phyloP scores from a whole-genome alignment of 2,797 vertebrate genomes.

The Sebastes matsubarae region DNA sequence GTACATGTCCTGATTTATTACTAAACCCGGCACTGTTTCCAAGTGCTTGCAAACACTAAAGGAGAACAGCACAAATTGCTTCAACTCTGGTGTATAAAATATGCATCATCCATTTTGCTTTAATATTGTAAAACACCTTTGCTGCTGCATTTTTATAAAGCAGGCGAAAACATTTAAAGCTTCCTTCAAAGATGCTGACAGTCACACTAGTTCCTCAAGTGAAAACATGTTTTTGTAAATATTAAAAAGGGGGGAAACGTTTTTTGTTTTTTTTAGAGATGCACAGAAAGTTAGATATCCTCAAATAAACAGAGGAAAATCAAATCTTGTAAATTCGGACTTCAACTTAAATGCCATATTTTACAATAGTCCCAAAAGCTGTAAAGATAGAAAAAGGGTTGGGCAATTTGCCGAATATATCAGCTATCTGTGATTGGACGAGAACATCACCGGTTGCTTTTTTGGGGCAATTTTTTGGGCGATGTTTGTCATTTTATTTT shows the following conservation, averaged over 20 bases:
- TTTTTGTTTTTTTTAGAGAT: neutral
- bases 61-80: neutral
- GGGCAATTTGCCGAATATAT: too few relatives aligned
- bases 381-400: too few relatives aligned
- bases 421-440: too few relatives aligned
- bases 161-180: neutral
- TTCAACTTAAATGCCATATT: neutral
- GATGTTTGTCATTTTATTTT: too few relatives aligned
- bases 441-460: too few relatives aligned
- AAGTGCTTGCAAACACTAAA: neutral
- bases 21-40: neutral
- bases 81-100: slow-evolving; percentile 4
- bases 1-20: neutral
- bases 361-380: neutral
- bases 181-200: slow-evolving; percentile 5
- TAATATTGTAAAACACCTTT: neutral
- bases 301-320: neutral
- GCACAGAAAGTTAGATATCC: neutral
- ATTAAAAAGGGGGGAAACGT: neutral
- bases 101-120: slow-evolving; percentile 2
- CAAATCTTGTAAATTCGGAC: neutral
- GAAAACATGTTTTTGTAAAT: neutral
- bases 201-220: neutral
- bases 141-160: neutral
- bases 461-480: too few relatives aligned